These are phyloP conservation scores for Catajapyx aquilonaris DNA, from an alignment of 1,140 invertebrate genomes.

Conservation along the genomic window DNA sequence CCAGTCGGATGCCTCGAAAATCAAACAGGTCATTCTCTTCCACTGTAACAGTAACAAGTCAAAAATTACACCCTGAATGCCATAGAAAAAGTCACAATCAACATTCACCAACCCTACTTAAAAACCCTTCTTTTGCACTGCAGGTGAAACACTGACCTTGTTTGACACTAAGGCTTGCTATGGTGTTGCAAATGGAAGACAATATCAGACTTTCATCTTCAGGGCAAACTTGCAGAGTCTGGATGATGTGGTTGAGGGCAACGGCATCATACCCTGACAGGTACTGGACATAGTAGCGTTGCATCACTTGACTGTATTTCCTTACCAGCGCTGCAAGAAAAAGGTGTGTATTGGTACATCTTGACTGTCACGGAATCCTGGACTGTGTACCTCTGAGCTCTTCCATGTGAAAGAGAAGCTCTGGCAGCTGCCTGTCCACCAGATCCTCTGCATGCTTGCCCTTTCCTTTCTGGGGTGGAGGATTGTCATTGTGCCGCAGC, in stretches of 20 bases:
- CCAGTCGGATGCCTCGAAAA: constrained; percentile 78
- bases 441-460: constrained; percentile 71
- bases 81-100: too few relatives aligned
- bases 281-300: constrained; percentile 95
- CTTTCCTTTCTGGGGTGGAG: constrained; percentile 63
- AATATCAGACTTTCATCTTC: constrained; percentile 91
- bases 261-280: constrained; percentile 88
- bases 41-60: too few relatives aligned
- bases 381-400: constrained; percentile 45
- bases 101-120: too few relatives aligned
- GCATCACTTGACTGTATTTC: constrained; percentile 92
- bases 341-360: constrained; percentile 3
- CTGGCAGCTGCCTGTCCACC: constrained; percentile 83
- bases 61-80: too few relatives aligned
- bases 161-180: constrained; percentile 70
- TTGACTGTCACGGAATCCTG: background rate
- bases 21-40: constrained; percentile 94
- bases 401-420: constrained; percentile 94
- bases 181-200: constrained; percentile 76
- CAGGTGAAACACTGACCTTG: too few relatives aligned
- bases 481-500: constrained; percentile 86
- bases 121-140: too few relatives aligned
- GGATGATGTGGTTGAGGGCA: constrained; percentile 74
- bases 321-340: constrained; percentile 46
- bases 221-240: constrained; percentile 50